A percentile compares a stretch with the other conserved stretches of the same genome.
These are phyloP conservation scores for Calliopum simillimum DNA, from an alignment of 2,888 invertebrate genomes.

Conservation along the genomic window DNA sequence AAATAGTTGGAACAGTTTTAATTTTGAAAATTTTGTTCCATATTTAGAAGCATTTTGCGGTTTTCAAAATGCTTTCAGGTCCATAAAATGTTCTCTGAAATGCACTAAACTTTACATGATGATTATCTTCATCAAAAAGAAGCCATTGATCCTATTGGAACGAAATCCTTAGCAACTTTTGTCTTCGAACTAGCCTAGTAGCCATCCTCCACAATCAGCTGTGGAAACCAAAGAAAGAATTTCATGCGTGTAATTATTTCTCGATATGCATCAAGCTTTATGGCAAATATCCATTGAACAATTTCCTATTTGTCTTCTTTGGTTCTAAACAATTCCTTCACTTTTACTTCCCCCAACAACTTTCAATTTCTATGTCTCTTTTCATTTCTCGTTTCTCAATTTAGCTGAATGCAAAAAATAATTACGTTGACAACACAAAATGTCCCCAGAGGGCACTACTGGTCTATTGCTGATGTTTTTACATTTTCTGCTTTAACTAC, in stretches of 20 bases:
- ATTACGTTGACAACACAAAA: constrained; percentile 15
- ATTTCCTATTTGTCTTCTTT: background rate
- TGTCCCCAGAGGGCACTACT: background rate
- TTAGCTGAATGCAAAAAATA: constrained; percentile 16
- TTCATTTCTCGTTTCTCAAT: background rate
- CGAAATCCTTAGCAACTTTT: no score
- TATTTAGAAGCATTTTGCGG: no score
- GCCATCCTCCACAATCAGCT: no score
- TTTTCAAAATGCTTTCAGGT: no score
- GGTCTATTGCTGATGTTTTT: background rate
- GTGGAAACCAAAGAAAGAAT: no score
- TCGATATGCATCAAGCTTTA: background rate
- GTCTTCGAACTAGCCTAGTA: no score
- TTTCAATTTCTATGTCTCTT: constrained; percentile 2
- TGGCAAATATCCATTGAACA: background rate
- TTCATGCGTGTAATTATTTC: background rate
- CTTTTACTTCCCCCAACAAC: background rate
- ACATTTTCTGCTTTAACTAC: background rate
- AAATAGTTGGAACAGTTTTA: no score
- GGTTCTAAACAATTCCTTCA: background rate
- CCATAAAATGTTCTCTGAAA: no score
- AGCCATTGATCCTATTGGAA: no score
- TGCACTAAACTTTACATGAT: no score
- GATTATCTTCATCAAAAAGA: no score
- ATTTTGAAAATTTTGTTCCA: no score